phyloP scores from a whole-genome alignment of 2,113 vertebrate species.

The Polyodon spathula region DNA sequence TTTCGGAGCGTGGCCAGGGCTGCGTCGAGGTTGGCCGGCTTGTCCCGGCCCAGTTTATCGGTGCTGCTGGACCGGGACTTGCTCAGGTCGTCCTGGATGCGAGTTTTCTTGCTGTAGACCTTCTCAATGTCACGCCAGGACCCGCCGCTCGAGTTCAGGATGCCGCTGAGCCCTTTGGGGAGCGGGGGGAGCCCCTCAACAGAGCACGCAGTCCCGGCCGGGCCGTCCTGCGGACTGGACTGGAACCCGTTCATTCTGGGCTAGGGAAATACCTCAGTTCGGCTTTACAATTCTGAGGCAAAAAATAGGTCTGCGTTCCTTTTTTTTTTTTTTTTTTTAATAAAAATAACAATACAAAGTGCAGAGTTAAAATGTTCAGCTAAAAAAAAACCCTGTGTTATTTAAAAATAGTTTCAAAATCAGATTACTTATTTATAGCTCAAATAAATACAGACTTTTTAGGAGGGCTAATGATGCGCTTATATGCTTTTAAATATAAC shows the following conservation, averaged over 20 bases:
- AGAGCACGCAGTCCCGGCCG: conserved; percentile 28
- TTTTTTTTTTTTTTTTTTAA: too few relatives aligned
- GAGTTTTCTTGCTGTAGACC: conserved; percentile 59
- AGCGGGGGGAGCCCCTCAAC: conserved; percentile 59
- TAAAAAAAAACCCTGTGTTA: too few relatives aligned
- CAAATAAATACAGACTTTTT: too few relatives aligned
- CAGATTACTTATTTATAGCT: too few relatives aligned
- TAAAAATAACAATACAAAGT: too few relatives aligned
- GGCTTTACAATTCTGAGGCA: too few relatives aligned
- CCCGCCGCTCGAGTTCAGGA: conserved; percentile 64
- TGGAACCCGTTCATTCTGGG: conserved; percentile 46
- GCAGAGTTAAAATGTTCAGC: too few relatives aligned
- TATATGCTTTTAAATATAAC: too few relatives aligned
- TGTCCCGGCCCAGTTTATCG: conserved; percentile 36
- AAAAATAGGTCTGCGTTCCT: too few relatives aligned
- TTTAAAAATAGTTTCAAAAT: too few relatives aligned
- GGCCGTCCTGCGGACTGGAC: conserved; percentile 27
- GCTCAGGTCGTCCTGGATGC: conserved; percentile 66
- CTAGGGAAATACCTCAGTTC: neutral
- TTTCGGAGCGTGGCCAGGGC: conserved; percentile 62
- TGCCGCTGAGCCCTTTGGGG: conserved; percentile 64
- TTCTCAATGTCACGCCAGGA: conserved; percentile 67
- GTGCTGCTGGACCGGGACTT: conserved; percentile 35
- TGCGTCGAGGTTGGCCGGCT: conserved; percentile 55
- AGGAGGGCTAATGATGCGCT: too few relatives aligned